Conservation (phyloP, 2,797 vertebrate genomes). For the Pitangus sulphuratus region DNA sequence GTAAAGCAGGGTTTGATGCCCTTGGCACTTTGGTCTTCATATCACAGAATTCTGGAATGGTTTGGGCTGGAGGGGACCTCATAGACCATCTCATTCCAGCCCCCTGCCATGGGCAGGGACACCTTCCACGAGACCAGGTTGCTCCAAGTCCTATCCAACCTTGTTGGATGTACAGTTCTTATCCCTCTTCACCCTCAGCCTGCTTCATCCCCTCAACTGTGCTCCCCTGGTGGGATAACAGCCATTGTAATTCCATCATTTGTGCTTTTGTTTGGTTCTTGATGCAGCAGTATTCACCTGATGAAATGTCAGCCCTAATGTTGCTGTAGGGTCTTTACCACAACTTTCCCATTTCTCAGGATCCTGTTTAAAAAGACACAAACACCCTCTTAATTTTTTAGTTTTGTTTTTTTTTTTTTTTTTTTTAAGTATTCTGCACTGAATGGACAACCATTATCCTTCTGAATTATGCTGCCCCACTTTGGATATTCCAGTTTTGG, state of each 20-base stretch:
- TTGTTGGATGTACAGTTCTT: neutral
- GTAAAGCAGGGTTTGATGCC: accelerated
- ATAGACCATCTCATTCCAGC: neutral
- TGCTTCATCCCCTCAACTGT: neutral
- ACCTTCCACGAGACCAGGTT: neutral
- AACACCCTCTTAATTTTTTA: no score
- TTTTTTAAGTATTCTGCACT: no score
- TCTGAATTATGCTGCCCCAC: no score
- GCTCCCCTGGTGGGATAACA: neutral
- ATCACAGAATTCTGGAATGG: neutral
- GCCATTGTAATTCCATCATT: neutral
- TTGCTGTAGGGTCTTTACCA: no score
- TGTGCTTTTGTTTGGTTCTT: neutral
- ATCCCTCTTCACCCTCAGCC: neutral
- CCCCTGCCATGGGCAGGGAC: neutral
- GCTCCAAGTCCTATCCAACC: neutral
- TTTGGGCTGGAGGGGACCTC: neutral
- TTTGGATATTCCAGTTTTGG: no score
- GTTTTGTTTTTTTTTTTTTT: no score
- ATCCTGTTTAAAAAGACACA: no score
- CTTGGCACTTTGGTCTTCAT: neutral
- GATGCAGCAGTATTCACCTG: neutral
- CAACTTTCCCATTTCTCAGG: no score
- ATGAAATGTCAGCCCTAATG: no score
- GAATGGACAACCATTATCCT: no score